Percentiles rank a stretch among this genome's conserved stretches.
These are phyloP conservation scores for Vannuccia rotundouncinata DNA, from an alignment of 2,888 invertebrate genomes.

Conservation along the genomic window DNA sequence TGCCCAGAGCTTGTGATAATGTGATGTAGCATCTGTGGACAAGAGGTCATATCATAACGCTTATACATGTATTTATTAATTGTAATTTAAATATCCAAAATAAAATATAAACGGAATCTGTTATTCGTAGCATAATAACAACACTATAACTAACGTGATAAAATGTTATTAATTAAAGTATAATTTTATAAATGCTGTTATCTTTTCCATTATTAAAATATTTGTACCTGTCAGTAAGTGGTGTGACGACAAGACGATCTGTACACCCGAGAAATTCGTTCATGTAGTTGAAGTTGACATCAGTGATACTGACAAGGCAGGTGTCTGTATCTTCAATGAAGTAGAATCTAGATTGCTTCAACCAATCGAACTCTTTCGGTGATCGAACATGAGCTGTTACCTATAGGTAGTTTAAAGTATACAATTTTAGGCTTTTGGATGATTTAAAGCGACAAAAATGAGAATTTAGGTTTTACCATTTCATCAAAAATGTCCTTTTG, in stretches of 20 bases:
- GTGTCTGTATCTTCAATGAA: constrained; percentile 89
- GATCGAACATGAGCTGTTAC: constrained; percentile 70
- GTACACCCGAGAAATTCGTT: constrained; percentile 95
- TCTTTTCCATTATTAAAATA: background rate
- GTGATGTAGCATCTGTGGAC: constrained; percentile 82
- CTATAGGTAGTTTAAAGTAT: background rate
- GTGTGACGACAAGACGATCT: constrained; percentile 87
- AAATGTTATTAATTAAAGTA: too few relatives aligned
- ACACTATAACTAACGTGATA: too few relatives aligned
- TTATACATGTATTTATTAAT: background rate
- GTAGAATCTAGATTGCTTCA: constrained; percentile 91
- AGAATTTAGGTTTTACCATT: constrained; percentile 65
- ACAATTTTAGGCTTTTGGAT: too few relatives aligned
- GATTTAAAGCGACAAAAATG: background rate
- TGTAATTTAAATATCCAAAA: background rate
- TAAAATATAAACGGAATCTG: background rate
- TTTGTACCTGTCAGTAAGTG: constrained; percentile 79
- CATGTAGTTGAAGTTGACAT: constrained; percentile 86
- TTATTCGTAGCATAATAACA: background rate
- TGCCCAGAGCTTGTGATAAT: constrained; percentile 82
- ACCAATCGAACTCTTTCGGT: constrained; percentile 88
- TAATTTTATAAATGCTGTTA: background rate
- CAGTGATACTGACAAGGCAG: constrained; percentile 84
- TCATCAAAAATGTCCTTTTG: constrained; percentile 94
- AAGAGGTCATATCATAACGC: background rate